Base-by-base conservation (phyloP, 2,113 vertebrate genomes). In the Lycocorax pyrrhopterus region DNA sequence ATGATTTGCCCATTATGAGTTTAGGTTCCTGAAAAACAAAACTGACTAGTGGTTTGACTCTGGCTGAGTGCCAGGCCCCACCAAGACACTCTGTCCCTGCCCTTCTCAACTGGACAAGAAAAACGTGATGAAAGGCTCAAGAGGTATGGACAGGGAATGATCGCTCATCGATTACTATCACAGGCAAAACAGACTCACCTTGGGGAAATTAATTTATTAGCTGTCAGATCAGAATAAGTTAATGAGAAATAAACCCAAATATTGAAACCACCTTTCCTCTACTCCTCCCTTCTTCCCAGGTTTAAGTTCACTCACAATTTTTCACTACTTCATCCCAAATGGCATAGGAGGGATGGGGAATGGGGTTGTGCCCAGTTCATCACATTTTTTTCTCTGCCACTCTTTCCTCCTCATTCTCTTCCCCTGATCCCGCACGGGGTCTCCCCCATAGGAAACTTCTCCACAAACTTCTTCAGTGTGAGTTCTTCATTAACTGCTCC, bases 291-390 rank as follows among this genome's bases (percentile, higher is more conserved):
- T 77, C 53, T 74, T 86, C 19, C 12, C 3, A 1, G 12, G 6
- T 33, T 56, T 43, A 51, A 10, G 4, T 56, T 56, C 23, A 52
- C 14, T 49, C 17, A 16, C 1, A 9, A 2, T 29, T 51, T 51
- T 66, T 75, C 35, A 55, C 5, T 29, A 6, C 14, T 18, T 84
- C 4, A 4, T 22, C 21, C 12, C 3, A 27, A 32, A 33, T 4
- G 1, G 27, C 0, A 0, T 19, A 35, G 5, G 7, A 7, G 9
- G 0, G 2, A 47, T 12, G 2, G 5, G 7, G 32, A 66, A 49
- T 27, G 27, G 11, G 5, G 4, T 2, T 53, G 27, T 6, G 1
- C 8, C 51, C 20, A 21, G 22, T 43, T 37, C 9, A 37, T 59
- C 22, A 33, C 5, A 2, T 32, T 35, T 58, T 56, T 67, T 37